Evolutionary conservation across 2,888 invertebrate species (phyloP).

Genomic region (Andrena haemorrhoa): DNA sequence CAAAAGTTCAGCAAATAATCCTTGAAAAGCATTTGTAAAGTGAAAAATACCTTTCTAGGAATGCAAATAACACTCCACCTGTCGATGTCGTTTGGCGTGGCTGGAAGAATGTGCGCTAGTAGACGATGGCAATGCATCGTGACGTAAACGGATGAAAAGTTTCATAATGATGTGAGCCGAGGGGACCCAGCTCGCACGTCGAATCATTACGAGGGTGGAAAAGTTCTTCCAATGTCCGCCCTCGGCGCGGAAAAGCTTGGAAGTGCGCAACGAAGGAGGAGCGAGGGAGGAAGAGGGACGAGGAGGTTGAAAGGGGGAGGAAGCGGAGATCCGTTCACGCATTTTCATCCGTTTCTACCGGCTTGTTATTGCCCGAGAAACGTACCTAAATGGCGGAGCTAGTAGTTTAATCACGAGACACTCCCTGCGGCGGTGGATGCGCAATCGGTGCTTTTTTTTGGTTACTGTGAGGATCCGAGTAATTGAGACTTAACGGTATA

Average conservation of each 20-base stretch:
- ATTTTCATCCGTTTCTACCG: slow-evolving; percentile 36
- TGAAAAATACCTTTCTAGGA: no score
- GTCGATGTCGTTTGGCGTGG: background rate
- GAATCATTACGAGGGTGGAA: slow-evolving; percentile 26
- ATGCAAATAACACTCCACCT: no score
- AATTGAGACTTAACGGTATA: no score
- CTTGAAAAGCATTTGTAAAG: no score
- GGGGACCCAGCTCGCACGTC: background rate
- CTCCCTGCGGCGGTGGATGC: slow-evolving; percentile 46
- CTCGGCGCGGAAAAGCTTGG: slow-evolving; percentile 2
- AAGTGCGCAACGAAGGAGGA: no score
- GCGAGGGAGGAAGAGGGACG: no score
- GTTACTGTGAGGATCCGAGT: background rate
- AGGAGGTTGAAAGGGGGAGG: background rate
- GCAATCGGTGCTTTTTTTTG: slow-evolving; percentile 56
- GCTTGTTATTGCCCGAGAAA: slow-evolving; percentile 21
- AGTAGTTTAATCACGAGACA: slow-evolving; percentile 59
- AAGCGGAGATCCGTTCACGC: slow-evolving; percentile 48
- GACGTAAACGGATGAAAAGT: background rate
- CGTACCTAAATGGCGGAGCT: slow-evolving; percentile 41
- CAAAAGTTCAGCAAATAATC: no score
- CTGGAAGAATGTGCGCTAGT: background rate
- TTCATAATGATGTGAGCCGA: slow-evolving; percentile 11
- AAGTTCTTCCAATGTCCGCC: slow-evolving; percentile 28
- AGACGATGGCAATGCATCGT: background rate